phyloP scores from a whole-genome alignment of 2,888 invertebrate genomes.

The Trypoxylon attenuatum region DNA sequence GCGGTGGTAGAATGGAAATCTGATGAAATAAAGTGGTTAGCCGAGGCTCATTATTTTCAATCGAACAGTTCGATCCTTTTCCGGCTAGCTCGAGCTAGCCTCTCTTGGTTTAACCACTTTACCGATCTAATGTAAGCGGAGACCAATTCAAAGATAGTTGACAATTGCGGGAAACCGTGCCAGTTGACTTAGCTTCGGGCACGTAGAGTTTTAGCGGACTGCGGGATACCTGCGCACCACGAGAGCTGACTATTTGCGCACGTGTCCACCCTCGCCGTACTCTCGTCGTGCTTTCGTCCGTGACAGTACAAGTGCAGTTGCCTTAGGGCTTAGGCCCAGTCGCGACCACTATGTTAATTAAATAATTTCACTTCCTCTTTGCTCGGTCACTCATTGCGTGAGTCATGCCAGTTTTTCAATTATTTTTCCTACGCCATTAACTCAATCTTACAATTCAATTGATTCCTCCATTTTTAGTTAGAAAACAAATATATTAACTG shows the following conservation, averaged over 20 bases:
- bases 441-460: conserved; percentile 5
- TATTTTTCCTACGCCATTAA: conserved; percentile 17
- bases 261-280: conserved; percentile 27
- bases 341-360: conserved; percentile 38
- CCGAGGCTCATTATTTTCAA: too few species aligned
- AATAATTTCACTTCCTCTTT: conserved; percentile 28
- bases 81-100: too few species aligned
- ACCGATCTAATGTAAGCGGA: neutral
- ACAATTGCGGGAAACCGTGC: neutral
- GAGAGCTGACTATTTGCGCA: conserved; percentile 24
- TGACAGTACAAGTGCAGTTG: conserved; percentile 7
- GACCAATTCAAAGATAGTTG: neutral
- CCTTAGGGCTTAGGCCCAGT: conserved; percentile 9
- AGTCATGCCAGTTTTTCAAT: conserved; percentile 11
- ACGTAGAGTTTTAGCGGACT: conserved; percentile 17
- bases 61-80: too few species aligned
- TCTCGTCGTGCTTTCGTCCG: too few species aligned
- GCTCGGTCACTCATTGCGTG: neutral
- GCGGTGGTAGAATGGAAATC: too few species aligned
- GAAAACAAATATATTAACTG: too few species aligned
- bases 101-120: too few species aligned
- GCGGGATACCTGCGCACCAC: neutral
- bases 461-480: too few species aligned
- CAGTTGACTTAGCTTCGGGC: neutral
- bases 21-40: too few species aligned